Percentiles rank a stretch among this genome's conserved stretches.
These are phyloP conservation scores for Columba livia DNA, from an alignment of 2,113 vertebrate genomes.

Conservation along the genomic window DNA sequence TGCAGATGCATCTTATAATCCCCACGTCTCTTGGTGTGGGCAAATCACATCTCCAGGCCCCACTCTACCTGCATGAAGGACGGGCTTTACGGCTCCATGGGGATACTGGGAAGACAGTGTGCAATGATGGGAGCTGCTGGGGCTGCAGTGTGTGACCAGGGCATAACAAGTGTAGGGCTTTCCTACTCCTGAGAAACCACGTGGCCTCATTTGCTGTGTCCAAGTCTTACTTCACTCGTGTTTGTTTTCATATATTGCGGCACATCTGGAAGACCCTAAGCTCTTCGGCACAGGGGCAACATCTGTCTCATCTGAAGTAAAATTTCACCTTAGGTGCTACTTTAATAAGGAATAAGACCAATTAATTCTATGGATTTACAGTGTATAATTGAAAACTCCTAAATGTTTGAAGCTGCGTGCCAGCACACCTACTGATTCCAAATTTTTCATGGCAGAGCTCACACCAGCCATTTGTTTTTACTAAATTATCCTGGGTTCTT, in stretches of 20 bases:
- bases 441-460: background rate
- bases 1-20: background rate
- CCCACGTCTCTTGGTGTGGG: fast-evolving
- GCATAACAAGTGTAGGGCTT: background rate
- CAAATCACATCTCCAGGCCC: background rate
- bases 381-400: background rate
- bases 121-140: background rate
- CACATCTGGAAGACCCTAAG: background rate
- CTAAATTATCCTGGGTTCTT: background rate
- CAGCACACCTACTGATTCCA: background rate
- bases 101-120: background rate
- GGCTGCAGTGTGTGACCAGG: background rate
- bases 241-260: background rate
- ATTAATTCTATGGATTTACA: background rate
- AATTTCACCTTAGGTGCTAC: background rate
- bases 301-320: background rate
- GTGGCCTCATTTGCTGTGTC: background rate
- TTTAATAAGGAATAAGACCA: background rate
- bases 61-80: no score
- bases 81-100: fast-evolving
- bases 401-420: background rate
- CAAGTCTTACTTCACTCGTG: background rate
- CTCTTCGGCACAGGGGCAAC: background rate
- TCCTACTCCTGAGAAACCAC: background rate
- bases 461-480: background rate